Evolutionary conservation across 2,113 vertebrate species (phyloP).

Genomic region (Glareola pratincola): DNA sequence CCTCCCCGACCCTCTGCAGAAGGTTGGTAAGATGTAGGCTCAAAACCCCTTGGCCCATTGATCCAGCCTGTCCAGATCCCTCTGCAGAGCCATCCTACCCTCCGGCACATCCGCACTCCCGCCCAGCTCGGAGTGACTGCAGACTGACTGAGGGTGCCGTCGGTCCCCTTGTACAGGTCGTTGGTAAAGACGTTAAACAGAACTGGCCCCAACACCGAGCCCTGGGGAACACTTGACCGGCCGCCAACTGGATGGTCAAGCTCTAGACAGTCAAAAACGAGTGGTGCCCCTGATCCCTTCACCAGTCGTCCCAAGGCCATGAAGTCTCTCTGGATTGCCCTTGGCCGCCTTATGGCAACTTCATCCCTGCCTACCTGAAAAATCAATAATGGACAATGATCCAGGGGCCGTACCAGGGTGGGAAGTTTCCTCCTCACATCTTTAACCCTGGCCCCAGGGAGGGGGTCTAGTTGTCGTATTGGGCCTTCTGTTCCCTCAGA

Average conservation of each 20-base stretch:
- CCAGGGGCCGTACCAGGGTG: neutral
- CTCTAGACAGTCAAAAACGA: neutral
- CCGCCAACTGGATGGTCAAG: fast-evolving
- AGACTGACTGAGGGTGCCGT: fast-evolving
- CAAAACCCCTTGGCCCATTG: neutral
- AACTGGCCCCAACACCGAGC: fast-evolving
- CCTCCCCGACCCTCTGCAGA: neutral
- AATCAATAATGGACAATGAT: neutral
- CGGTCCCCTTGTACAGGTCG: fast-evolving
- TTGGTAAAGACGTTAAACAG: neutral
- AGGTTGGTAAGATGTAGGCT: neutral
- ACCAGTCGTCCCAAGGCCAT: neutral
- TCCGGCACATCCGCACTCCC: neutral
- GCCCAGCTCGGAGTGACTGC: fast-evolving
- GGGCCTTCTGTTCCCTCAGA: neutral
- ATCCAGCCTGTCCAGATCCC: neutral
- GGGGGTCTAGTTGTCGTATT: neutral
- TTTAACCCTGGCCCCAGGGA: neutral
- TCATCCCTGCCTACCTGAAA: neutral
- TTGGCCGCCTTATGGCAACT: neutral
- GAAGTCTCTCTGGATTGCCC: neutral
- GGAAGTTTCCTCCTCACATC: neutral
- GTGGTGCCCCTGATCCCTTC: neutral
- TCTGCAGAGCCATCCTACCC: neutral
- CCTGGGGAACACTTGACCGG: neutral